phyloP scores from a whole-genome alignment of 2,113 vertebrate species.

The Festucalex cinctus region DNA sequence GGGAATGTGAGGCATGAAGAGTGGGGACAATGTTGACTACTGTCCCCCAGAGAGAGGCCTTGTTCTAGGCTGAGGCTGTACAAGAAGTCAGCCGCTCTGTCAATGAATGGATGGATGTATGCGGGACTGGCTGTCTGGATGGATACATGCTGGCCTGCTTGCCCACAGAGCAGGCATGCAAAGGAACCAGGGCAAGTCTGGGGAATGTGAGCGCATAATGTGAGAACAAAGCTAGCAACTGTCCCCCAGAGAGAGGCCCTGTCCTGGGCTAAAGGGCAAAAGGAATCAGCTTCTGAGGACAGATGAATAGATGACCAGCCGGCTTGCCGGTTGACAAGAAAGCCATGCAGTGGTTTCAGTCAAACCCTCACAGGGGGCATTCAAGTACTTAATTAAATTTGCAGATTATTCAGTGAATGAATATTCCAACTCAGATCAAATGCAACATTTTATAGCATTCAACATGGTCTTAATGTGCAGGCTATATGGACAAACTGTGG shows the following conservation, averaged over 20 bases:
- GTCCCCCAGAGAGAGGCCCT: slow-evolving; percentile 66
- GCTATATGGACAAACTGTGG: background rate
- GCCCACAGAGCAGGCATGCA: slow-evolving; percentile 52
- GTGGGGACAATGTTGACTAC: slow-evolving; percentile 70
- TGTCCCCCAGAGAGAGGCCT: slow-evolving; percentile 73
- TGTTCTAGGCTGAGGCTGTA: slow-evolving; percentile 55
- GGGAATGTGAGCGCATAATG: slow-evolving; percentile 72
- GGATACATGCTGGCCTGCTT: slow-evolving; percentile 42
- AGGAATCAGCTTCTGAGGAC: slow-evolving; percentile 45
- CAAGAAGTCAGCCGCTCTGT: slow-evolving; percentile 54
- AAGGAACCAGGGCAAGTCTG: slow-evolving; percentile 56
- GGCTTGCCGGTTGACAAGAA: slow-evolving; percentile 20
- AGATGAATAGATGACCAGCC: slow-evolving; percentile 25
- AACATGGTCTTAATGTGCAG: background rate
- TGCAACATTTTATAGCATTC: too few relatives aligned
- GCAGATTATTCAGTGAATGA: background rate
- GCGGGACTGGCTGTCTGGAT: slow-evolving; percentile 43
- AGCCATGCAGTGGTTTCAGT: slow-evolving; percentile 5
- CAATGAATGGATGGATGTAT: slow-evolving; percentile 54
- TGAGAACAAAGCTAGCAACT: slow-evolving; percentile 71
- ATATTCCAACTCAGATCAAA: too few relatives aligned
- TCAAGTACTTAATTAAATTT: background rate
- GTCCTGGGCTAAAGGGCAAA: slow-evolving; percentile 48
- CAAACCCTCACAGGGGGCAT: background rate
- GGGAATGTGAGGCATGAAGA: slow-evolving; percentile 72